Percentiles rank a stretch among this genome's conserved stretches.
Conservation (phyloP, 2,797 vertebrate species). For the Trichosurus vulpecula region DNA sequence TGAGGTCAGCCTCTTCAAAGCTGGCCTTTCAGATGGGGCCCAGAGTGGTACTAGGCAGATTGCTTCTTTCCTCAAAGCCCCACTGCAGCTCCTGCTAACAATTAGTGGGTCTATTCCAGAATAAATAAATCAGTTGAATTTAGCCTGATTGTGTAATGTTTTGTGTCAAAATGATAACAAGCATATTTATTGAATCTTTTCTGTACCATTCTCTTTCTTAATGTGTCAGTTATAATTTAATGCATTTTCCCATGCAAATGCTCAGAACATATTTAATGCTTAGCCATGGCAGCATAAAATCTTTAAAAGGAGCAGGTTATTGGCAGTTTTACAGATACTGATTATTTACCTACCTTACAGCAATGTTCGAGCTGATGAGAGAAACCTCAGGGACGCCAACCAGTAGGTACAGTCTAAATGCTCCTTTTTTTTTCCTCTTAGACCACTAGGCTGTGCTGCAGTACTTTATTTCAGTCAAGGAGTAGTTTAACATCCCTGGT, state of each 20-base stretch:
- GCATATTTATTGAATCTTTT: not conserved
- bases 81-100: not conserved
- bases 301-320: constrained; percentile 6
- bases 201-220: constrained; percentile 25
- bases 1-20: not conserved
- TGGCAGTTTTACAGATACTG: constrained; percentile 3
- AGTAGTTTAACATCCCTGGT: not conserved
- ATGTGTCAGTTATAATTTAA: not conserved
- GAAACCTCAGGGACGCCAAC: not conserved
- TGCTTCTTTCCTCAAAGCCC: not conserved
- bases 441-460: not conserved
- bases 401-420: not conserved
- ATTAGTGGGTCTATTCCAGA: not conserved
- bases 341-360: not conserved
- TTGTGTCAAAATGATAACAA: not conserved
- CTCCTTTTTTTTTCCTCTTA: not conserved
- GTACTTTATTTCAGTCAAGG: not conserved
- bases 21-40: not conserved
- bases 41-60: not conserved
- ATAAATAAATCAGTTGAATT: constrained; percentile 2
- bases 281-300: not conserved
- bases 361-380: not conserved
- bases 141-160: not conserved
- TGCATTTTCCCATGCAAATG: not conserved
- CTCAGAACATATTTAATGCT: not conserved